phyloP scores from a whole-genome alignment of 2,113 vertebrate species.

The Pterocles burchelli region DNA sequence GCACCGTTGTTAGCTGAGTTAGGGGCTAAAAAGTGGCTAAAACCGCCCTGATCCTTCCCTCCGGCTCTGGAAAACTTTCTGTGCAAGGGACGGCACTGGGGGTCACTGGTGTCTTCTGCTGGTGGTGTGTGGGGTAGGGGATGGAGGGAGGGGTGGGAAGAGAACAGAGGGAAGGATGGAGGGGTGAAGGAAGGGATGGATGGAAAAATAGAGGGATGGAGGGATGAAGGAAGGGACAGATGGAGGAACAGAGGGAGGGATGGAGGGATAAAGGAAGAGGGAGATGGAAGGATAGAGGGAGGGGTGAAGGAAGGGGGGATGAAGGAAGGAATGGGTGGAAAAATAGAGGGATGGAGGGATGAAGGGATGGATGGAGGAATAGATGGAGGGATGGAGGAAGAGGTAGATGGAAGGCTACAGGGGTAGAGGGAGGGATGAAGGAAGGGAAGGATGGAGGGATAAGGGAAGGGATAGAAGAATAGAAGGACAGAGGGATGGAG shows the following conservation, averaged over 20 bases:
- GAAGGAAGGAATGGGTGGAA: too few species aligned
- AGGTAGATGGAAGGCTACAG: rapidly evolving
- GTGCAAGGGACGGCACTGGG: rapidly evolving
- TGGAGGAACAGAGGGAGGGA: neutral
- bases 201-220: neutral
- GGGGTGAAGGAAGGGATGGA: neutral
- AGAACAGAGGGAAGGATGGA: neutral
- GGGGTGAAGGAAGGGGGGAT: neutral
- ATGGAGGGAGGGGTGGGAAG: too few species aligned
- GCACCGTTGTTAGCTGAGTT: rapidly evolving
- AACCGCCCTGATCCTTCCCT: neutral
- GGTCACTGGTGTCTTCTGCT: rapidly evolving
- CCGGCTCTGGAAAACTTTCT: rapidly evolving
- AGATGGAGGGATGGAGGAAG: rapidly evolving
- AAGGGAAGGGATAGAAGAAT: rapidly evolving
- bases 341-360: neutral
- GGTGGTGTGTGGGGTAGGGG: neutral
- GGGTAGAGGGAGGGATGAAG: too few species aligned
- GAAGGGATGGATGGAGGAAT: rapidly evolving
- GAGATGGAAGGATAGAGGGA: rapidly evolving
- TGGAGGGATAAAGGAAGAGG: neutral
- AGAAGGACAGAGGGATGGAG: neutral
- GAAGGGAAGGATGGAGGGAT: neutral
- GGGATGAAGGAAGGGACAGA: neutral
- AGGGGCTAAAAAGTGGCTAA: neutral